Evolutionary conservation across 2,113 vertebrate species (phyloP).

Genomic region (Accipiter cooperii): DNA sequence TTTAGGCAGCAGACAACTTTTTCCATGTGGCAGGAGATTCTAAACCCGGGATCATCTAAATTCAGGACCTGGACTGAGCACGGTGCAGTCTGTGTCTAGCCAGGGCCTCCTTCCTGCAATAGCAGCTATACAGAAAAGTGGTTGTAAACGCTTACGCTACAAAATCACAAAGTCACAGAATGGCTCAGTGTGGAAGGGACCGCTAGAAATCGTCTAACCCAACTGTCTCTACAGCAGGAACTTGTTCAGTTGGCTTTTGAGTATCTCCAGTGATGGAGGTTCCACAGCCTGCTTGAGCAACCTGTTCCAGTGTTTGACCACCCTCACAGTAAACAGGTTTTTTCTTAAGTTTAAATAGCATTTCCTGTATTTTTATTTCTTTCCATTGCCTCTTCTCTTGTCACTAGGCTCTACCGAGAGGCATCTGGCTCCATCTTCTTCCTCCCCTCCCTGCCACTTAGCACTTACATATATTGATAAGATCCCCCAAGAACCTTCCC

Average conservation of each 20-base stretch:
- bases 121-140: not conserved
- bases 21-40: not conserved
- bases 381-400: not conserved
- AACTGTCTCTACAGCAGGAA: not conserved
- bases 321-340: not conserved
- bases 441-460: not conserved
- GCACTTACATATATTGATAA: not conserved
- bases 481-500: not conserved
- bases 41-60: rapidly evolving
- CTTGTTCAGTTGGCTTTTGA: not conserved
- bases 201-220: not conserved
- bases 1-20: not conserved
- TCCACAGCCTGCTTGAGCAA: not conserved
- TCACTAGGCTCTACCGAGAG: not conserved
- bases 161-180: not conserved
- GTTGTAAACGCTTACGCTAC: not conserved
- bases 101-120: not conserved
- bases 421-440: not conserved
- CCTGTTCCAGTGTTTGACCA: not conserved
- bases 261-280: not conserved
- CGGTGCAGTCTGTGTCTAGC: rapidly evolving
- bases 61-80: not conserved
- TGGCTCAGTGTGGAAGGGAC: not conserved
- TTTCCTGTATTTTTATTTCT: not conserved
- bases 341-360: not conserved